These are phyloP conservation scores for Mercenaria mercenaria DNA, from an alignment of 1,140 invertebrate genomes.

Conservation along the genomic window DNA sequence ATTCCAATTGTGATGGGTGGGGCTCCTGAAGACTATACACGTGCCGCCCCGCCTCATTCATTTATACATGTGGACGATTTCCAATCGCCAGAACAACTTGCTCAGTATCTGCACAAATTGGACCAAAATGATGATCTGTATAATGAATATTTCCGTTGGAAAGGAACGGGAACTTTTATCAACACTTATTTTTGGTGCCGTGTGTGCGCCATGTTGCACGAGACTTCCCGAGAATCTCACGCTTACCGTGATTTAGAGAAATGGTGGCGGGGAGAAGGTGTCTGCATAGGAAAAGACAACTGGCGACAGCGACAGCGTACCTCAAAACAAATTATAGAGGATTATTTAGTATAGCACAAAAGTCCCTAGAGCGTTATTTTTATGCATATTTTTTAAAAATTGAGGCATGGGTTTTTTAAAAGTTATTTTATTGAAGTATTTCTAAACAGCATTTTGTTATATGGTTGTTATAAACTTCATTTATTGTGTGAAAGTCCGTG, in stretches of 20 bases:
- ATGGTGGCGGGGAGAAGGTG: conserved; percentile 79
- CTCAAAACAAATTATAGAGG: conserved; percentile 18
- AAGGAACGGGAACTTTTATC: conserved; percentile 80
- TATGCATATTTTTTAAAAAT: too few relatives aligned
- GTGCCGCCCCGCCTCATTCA: conserved; percentile 89
- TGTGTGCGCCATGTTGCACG: conserved; percentile 90
- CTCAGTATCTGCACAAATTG: conserved; percentile 92
- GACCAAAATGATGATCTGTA: conserved; percentile 83
- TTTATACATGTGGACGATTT: conserved; percentile 99
- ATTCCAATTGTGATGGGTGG: conserved; percentile 88
- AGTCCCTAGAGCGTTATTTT: too few relatives aligned
- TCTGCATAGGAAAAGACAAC: conserved; percentile 77
- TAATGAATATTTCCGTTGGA: conserved; percentile 86
- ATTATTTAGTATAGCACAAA: conserved; percentile 41
- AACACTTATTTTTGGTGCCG: conserved; percentile 95
- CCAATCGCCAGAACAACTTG: conserved; percentile 93
- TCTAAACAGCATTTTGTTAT: too few relatives aligned
- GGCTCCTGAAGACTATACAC: conserved; percentile 85
- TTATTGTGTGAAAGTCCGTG: too few relatives aligned
- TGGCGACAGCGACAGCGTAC: conserved; percentile 66
- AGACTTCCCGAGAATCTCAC: conserved; percentile 59
- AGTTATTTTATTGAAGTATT: too few relatives aligned
- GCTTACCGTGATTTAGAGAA: conserved; percentile 73
- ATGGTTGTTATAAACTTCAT: too few relatives aligned
- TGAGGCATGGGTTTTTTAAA: too few relatives aligned